Conservation (phyloP, 2,113 vertebrate species). For the Neolamprologus fasciatus region DNA sequence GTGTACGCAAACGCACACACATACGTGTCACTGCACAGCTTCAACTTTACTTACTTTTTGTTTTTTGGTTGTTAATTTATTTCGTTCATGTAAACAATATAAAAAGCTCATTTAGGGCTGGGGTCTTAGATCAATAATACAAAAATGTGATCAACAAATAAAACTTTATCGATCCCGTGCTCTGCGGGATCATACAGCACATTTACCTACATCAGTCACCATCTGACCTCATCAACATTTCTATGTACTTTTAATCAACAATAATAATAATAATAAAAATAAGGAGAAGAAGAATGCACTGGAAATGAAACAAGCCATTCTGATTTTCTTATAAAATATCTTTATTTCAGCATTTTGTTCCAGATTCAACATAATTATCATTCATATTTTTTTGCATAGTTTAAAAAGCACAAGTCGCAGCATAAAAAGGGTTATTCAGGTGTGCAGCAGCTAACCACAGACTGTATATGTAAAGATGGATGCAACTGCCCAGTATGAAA, state of each 20-base stretch:
- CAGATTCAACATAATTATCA: not conserved
- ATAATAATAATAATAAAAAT: fast-evolving
- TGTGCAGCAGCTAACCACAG: not conserved
- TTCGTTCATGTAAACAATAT: not conserved
- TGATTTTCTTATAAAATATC: slow-evolving; percentile 19
- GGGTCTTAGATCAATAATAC: not conserved
- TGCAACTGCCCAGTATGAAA: not conserved
- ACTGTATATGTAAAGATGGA: not conserved
- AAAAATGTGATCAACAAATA: not conserved
- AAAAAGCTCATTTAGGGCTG: fast-evolving
- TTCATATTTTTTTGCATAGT: not conserved
- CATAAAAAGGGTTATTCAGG: not conserved
- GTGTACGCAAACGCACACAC: not conserved
- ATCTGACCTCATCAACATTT: not conserved
- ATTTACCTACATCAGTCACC: not conserved
- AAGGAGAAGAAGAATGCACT: fast-evolving
- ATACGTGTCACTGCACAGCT: slow-evolving; percentile 29
- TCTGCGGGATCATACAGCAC: not conserved
- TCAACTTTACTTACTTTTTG: fast-evolving
- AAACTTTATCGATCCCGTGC: not conserved
- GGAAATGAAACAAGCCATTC: not conserved
- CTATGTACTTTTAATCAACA: not conserved
- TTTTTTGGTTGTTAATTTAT: not conserved
- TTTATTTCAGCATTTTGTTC: slow-evolving; percentile 17
- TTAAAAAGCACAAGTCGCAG: not conserved